Conservation (phyloP, 2,113 vertebrate species). For the mouse (Mus musculus) region GRCm39 chr10:53816501-53817000, state of each 20-base stretch:
- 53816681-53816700: not conserved
- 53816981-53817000: slow-evolving; percentile 31
- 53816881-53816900: slow-evolving; percentile 7
- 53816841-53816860: slow-evolving; percentile 15
- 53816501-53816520: not conserved
- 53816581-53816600: not conserved
- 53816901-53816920: not conserved
- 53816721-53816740: slow-evolving; percentile 34
- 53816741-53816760: slow-evolving; percentile 21
- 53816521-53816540: not conserved
- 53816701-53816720: not conserved
- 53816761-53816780: not conserved
- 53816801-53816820: not conserved
- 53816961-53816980: slow-evolving; percentile 30
- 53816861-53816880: not conserved
- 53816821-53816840: not conserved
- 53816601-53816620: not conserved
- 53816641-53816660: not conserved
- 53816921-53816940: slow-evolving; percentile 29
- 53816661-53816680: not conserved
- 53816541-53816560: not conserved
- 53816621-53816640: not conserved
- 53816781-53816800: not conserved
- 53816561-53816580: not conserved
- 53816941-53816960: slow-evolving; percentile 5